A percentile compares a stretch with the other conserved stretches of the same genome.
Conservation (phyloP, 2,113 vertebrate genomes). For the Pholis gunnellus region DNA sequence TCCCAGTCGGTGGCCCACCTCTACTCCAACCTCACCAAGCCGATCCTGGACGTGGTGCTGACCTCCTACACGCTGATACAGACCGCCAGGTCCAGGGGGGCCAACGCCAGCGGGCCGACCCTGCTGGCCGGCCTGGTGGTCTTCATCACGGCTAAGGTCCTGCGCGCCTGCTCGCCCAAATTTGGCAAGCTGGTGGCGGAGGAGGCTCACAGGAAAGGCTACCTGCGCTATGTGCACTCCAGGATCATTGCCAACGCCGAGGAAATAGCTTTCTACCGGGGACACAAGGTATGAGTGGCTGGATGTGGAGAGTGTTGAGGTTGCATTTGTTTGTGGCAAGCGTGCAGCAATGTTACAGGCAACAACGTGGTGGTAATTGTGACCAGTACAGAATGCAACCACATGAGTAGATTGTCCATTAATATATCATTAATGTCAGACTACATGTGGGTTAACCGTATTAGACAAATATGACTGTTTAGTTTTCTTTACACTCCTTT, state of each 20-base stretch:
- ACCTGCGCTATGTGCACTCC: constrained; percentile 95
- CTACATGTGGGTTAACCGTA: background rate
- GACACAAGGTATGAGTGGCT: constrained; percentile 91
- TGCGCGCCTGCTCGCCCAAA: constrained; percentile 94
- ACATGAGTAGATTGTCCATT: background rate
- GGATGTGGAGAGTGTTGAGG: background rate
- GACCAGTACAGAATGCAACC: background rate
- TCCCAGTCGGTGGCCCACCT: constrained; percentile 96
- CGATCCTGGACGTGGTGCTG: constrained; percentile 94
- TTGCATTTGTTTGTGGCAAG: background rate
- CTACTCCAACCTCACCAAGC: constrained; percentile 99
- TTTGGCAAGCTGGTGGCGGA: constrained; percentile 97
- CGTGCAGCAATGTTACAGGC: background rate
- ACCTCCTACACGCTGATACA: constrained; percentile 97
- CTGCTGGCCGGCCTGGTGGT: constrained; percentile 94
- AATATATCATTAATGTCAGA: background rate
- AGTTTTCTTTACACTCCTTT: background rate
- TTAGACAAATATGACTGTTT: background rate
- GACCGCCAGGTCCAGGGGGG: constrained; percentile 91
- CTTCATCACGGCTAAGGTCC: constrained; percentile 92
- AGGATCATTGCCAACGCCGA: constrained; percentile 98
- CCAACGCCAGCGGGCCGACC: constrained; percentile 92
- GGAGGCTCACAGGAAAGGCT: constrained; percentile 95
- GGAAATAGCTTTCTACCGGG: constrained; percentile 98
- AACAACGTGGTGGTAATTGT: background rate